These are phyloP conservation scores for Epiblema foenella DNA, from an alignment of 2,888 invertebrate genomes.

Conservation along the genomic window DNA sequence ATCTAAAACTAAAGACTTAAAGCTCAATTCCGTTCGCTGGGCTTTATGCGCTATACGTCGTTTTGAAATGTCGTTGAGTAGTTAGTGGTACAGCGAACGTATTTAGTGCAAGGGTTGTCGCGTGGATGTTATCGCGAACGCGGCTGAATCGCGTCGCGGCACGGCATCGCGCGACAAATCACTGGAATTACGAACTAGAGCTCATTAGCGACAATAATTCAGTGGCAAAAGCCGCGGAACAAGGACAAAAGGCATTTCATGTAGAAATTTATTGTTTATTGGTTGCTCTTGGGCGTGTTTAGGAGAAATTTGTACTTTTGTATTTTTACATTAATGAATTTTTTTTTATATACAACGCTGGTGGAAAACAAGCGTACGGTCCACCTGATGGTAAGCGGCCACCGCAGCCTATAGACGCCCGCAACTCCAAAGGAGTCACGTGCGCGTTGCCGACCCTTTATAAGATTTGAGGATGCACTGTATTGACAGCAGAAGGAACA, in stretches of 20 bases:
- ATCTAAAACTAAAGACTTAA: neutral
- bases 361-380: no score
- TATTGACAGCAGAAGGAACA: no score
- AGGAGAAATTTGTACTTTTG: constrained; percentile 20
- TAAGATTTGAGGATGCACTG: no score
- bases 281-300: constrained; percentile 23
- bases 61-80: constrained; percentile 24
- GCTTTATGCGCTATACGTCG: neutral
- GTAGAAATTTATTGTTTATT: constrained; percentile 38
- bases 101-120: constrained; percentile 39
- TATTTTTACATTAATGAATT: neutral
- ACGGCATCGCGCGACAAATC: constrained; percentile 65
- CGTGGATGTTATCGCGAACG: constrained; percentile 41
- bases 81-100: constrained; percentile 32
- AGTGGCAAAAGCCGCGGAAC: constrained; percentile 52
- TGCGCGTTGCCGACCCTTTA: no score
- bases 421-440: no score
- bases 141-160: constrained; percentile 38
- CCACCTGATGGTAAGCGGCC: no score
- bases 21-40: neutral
- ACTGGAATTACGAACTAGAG: constrained; percentile 66
- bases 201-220: constrained; percentile 73
- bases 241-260: constrained; percentile 44
- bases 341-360: no score
- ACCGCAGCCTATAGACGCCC: no score